A percentile compares a stretch with the other conserved stretches of the same genome.
Evolutionary conservation across 35 echinoderm and acorn worm genomes (phyloP).

Genomic region (Eucidaris tribuloides): DNA sequence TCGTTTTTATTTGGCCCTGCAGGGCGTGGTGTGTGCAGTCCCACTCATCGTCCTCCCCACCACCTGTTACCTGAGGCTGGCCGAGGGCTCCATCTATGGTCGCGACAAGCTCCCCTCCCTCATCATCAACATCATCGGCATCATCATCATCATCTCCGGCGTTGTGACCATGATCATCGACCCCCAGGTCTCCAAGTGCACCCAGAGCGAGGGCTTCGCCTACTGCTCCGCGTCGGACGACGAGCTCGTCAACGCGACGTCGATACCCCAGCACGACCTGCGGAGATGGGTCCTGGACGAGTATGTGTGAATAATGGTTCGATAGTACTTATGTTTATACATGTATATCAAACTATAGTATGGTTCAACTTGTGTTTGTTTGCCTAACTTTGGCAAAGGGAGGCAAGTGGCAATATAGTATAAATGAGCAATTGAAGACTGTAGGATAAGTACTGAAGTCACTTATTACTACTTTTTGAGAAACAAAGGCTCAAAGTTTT

Average conservation of each 20-base stretch:
- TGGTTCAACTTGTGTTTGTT: too few relatives aligned
- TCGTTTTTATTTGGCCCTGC: too few relatives aligned
- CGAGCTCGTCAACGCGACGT: not conserved
- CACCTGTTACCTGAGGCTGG: slow-evolving; percentile 66
- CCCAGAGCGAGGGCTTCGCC: slow-evolving; percentile 40
- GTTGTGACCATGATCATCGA: slow-evolving; percentile 70
- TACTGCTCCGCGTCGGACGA: slow-evolving; percentile 42
- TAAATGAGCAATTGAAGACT: too few relatives aligned
- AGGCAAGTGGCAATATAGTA: too few relatives aligned
- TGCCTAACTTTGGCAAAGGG: too few relatives aligned
- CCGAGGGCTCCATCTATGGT: slow-evolving; percentile 56
- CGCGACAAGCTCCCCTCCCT: slow-evolving; percentile 77
- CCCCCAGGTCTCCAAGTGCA: slow-evolving; percentile 26
- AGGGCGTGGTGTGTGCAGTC: slow-evolving; percentile 89
- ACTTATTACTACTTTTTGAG: too few relatives aligned
- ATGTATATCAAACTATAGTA: too few relatives aligned
- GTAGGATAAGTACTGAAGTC: too few relatives aligned
- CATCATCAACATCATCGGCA: slow-evolving; percentile 45
- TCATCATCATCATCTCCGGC: slow-evolving; percentile 64
- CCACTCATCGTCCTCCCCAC: slow-evolving; percentile 84
- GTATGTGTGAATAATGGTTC: too few relatives aligned
- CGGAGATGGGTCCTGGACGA: not conserved
- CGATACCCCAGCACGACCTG: not conserved
- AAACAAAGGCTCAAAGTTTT: too few relatives aligned
- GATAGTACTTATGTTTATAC: too few relatives aligned